Conservation (phyloP, 1,140 invertebrate species). For the Plectrocnemia conspersa region DNA sequence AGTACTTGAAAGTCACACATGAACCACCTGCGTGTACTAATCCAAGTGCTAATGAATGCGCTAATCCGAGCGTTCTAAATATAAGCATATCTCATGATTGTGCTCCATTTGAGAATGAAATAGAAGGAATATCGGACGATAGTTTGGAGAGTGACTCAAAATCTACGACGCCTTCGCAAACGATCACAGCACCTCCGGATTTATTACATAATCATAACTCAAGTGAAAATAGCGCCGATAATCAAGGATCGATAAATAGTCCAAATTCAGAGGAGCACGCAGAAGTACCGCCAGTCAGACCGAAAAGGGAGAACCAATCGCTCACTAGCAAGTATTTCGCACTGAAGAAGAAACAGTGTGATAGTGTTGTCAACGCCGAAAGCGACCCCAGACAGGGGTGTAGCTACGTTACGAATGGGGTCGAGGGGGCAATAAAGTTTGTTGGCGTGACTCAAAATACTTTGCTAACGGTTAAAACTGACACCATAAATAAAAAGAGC, state of each 20-base stretch:
- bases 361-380: too few species aligned
- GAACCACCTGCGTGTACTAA: not conserved
- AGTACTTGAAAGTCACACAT: conserved; percentile 28
- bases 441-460: conserved; percentile 23
- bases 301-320: too few species aligned
- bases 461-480: conserved; percentile 14
- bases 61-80: conserved; percentile 26
- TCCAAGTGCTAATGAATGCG: not conserved
- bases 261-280: too few species aligned
- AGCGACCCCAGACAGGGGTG: conserved; percentile 11
- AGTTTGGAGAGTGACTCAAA: conserved; percentile 25
- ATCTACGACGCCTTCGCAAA: not conserved
- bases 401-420: conserved; percentile 11
- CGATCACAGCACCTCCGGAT: conserved; percentile 22
- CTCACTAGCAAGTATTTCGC: too few species aligned
- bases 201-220: conserved; percentile 31
- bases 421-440: conserved; percentile 16
- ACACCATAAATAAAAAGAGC: conserved; percentile 5
- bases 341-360: too few species aligned
- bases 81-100: conserved; percentile 32
- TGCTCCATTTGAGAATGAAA: conserved; percentile 25
- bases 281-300: too few species aligned
- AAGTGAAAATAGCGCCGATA: conserved; percentile 19
- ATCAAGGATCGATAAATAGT: not conserved
- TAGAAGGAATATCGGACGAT: conserved; percentile 31